These are phyloP conservation scores for Artemia sp. DNA, from an alignment of 2,888 invertebrate species.

Conservation along the genomic window DNA sequence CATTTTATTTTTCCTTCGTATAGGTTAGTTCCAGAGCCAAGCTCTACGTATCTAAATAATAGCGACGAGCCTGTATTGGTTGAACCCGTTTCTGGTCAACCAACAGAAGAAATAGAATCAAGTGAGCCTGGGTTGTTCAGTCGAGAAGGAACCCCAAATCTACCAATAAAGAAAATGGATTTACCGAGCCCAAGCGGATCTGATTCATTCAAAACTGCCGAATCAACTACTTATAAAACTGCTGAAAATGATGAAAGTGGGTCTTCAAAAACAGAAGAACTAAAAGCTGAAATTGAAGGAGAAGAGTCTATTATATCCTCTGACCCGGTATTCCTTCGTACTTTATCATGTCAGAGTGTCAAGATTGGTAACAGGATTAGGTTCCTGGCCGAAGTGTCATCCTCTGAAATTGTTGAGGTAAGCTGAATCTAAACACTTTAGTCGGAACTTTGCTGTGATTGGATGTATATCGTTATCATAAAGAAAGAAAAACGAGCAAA, in stretches of 20 bases:
- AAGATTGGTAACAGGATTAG: constrained; percentile 75
- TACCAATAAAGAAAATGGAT: constrained; percentile 7
- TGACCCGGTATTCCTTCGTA: constrained; percentile 56
- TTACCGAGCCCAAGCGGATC: constrained; percentile 4
- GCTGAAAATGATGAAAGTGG: neutral
- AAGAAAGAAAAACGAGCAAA: too few species aligned
- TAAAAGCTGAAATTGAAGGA: constrained; percentile 1
- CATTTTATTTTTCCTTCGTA: too few species aligned
- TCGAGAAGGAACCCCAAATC: constrained; percentile 11
- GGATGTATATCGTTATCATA: too few species aligned
- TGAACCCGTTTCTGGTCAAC: too few species aligned
- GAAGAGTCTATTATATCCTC: constrained; percentile 21
- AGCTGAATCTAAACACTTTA: constrained; percentile 25
- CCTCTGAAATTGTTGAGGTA: constrained; percentile 60
- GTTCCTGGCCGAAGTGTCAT: constrained; percentile 64
- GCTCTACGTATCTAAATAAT: too few species aligned
- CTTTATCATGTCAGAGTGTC: constrained; percentile 66
- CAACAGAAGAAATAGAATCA: neutral
- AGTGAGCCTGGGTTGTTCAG: neutral
- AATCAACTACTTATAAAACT: neutral
- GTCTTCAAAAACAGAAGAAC: constrained; percentile 14
- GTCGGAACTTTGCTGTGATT: too few species aligned
- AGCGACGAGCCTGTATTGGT: too few species aligned
- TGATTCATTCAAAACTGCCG: constrained; percentile 8
- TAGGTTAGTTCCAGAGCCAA: too few species aligned